These are phyloP conservation scores for Hermodice carunculata DNA, from an alignment of 2,888 invertebrate species.

Conservation along the genomic window DNA sequence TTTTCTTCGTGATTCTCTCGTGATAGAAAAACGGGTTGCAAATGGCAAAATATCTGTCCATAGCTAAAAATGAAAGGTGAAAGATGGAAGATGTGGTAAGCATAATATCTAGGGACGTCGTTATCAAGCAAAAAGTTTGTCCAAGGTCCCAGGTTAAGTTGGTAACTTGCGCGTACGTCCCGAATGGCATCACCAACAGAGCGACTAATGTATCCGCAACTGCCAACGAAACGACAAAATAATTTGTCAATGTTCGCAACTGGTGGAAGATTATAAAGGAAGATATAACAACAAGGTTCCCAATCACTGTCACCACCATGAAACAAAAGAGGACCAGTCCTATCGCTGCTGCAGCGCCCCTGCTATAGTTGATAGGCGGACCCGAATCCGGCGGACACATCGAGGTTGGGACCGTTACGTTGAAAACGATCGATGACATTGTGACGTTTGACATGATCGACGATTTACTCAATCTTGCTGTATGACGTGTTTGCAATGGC, in stretches of 20 bases:
- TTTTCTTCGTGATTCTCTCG: slow-evolving; percentile 53
- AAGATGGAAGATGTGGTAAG: slow-evolving; percentile 63
- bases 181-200: slow-evolving; percentile 63
- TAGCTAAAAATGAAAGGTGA: slow-evolving; percentile 61
- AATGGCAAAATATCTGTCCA: slow-evolving; percentile 63
- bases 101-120: slow-evolving; percentile 62
- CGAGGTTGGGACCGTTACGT: too few species aligned
- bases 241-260: slow-evolving; percentile 59
- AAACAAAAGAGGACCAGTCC: slow-evolving; percentile 50
- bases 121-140: slow-evolving; percentile 48
- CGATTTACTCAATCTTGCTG: too few species aligned
- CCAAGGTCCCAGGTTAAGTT: slow-evolving; percentile 59
- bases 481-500: too few species aligned
- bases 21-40: slow-evolving; percentile 58
- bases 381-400: too few species aligned
- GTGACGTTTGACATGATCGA: too few species aligned
- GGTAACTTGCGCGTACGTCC: slow-evolving; percentile 57
- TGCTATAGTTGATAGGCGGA: slow-evolving; percentile 11
- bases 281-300: slow-evolving; percentile 57
- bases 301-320: slow-evolving; percentile 55
- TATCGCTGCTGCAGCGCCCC: slow-evolving; percentile 1
- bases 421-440: too few species aligned
- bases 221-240: slow-evolving; percentile 61
- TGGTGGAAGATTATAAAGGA: slow-evolving; percentile 59
- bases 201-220: slow-evolving; percentile 61